A percentile compares a stretch with the other conserved stretches of the same genome.
Conservation (phyloP, 2,888 invertebrate species). For the Uropetala carovei region DNA sequence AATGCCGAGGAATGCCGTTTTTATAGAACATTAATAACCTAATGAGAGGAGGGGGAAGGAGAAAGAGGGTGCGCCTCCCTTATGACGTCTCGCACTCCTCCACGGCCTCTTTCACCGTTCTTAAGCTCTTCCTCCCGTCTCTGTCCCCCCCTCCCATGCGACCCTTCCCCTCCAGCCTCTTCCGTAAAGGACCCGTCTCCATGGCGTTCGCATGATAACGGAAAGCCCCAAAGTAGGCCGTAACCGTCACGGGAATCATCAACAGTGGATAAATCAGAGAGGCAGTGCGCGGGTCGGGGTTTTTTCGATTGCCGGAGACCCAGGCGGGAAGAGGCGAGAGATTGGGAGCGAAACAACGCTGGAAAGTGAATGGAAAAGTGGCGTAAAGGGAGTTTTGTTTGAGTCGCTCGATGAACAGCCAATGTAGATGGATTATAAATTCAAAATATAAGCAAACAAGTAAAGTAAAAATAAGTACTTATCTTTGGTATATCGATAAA, state of each 20-base stretch:
- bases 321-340: constrained; percentile 8
- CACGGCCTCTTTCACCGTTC: not conserved
- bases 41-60: constrained; percentile 20
- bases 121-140: not conserved
- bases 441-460: too few relatives aligned
- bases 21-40: constrained; percentile 54
- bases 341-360: constrained; percentile 28
- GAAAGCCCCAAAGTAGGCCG: constrained; percentile 44
- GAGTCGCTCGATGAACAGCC: too few relatives aligned
- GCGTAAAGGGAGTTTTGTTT: too few relatives aligned
- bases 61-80: not conserved
- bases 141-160: not conserved
- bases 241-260: constrained; percentile 59
- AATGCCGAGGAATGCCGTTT: constrained; percentile 54
- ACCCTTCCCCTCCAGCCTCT: not conserved
- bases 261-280: constrained; percentile 62
- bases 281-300: constrained; percentile 56
- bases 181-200: constrained; percentile 34
- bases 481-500: too few relatives aligned
- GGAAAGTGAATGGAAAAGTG: not conserved
- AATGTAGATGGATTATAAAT: too few relatives aligned
- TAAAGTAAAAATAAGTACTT: too few relatives aligned
- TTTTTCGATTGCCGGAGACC: constrained; percentile 45
- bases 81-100: constrained; percentile 1
- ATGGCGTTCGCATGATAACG: constrained; percentile 60